These are phyloP conservation scores for Mobula hypostoma DNA, from an alignment of 2,113 vertebrate genomes.

Conservation along the genomic window DNA sequence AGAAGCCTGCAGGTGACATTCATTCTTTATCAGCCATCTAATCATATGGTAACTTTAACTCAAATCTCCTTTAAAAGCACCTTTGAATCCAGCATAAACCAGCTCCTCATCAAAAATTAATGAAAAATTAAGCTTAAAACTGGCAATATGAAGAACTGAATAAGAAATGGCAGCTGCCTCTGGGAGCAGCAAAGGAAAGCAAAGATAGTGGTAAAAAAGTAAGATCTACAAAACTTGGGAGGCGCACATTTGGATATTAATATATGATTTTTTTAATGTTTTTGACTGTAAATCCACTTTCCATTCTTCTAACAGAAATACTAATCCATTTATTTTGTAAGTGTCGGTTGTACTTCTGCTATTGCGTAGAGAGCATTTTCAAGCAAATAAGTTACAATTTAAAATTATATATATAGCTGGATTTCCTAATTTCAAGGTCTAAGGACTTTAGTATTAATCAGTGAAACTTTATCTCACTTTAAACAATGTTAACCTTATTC, in stretches of 20 bases:
- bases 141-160: background rate
- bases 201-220: background rate
- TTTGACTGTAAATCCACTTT: conserved; percentile 18
- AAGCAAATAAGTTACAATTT: background rate
- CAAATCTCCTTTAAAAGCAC: background rate
- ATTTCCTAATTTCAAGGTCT: background rate
- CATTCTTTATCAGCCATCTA: background rate
- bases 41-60: background rate
- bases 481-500: background rate
- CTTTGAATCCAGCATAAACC: background rate
- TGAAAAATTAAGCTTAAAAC: background rate
- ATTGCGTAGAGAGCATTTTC: background rate
- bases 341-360: background rate
- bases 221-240: background rate
- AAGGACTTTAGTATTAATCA: background rate
- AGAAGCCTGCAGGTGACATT: background rate
- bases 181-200: background rate
- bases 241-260: background rate
- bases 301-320: background rate
- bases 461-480: background rate
- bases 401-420: background rate
- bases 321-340: background rate
- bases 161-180: background rate
- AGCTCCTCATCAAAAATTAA: background rate
- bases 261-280: background rate